Conservation (phyloP, 2,113 vertebrate genomes). For the Nycticorax nycticorax region DNA sequence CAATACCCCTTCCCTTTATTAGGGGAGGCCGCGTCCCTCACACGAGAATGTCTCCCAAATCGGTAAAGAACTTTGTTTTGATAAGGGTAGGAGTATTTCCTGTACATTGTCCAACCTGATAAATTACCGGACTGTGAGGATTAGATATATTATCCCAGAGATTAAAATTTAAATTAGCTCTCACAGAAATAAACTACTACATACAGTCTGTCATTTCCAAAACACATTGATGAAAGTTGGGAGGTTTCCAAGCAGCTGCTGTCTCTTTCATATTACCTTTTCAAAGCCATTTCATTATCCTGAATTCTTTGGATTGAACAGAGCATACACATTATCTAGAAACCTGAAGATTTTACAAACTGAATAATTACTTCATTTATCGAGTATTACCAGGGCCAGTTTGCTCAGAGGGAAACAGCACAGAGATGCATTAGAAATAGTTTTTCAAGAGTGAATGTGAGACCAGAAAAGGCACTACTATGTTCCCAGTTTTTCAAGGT, state of each 20-base stretch:
- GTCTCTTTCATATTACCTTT: background rate
- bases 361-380: background rate
- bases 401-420: background rate
- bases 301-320: background rate
- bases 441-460: background rate
- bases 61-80: background rate
- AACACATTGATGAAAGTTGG: background rate
- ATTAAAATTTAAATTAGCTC: background rate
- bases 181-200: background rate
- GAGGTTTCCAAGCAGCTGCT: slow-evolving; percentile 1
- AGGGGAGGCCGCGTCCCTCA: fast-evolving
- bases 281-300: background rate
- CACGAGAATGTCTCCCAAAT: background rate
- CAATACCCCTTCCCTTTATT: background rate
- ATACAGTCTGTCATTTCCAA: background rate
- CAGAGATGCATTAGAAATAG: background rate
- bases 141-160: background rate
- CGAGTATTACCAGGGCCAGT: fast-evolving
- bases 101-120: background rate
- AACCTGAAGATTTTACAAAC: background rate
- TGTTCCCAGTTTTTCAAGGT: background rate
- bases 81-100: background rate
- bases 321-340: background rate
- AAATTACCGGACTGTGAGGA: background rate
- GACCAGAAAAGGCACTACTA: background rate